Conservation (phyloP, 2,797 vertebrate genomes). For the Gila robusta region DNA sequence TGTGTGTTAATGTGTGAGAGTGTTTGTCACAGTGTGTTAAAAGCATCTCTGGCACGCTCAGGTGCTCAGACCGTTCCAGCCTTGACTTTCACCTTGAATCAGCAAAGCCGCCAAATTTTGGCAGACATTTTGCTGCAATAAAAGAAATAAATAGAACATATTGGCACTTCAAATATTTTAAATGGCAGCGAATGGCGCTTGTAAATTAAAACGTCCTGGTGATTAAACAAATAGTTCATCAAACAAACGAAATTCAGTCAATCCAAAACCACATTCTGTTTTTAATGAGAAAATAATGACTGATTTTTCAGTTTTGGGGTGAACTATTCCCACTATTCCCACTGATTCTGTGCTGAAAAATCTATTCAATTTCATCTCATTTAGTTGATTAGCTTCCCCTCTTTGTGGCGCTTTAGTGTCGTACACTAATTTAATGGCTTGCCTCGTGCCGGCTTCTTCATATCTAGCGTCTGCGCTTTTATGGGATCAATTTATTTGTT, state of each 20-base stretch:
- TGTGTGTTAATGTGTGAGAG: constrained; percentile 22
- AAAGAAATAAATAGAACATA: constrained; percentile 54
- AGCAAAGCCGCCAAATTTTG: constrained; percentile 64
- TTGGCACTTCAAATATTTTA: constrained; percentile 67
- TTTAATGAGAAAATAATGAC: constrained; percentile 7
- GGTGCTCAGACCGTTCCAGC: constrained; percentile 57
- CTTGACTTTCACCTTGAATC: constrained; percentile 70
- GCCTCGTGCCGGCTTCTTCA: constrained; percentile 69
- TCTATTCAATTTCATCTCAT: neutral
- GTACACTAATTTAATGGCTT: constrained; percentile 62
- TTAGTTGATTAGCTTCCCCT: constrained; percentile 8
- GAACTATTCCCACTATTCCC: neutral
- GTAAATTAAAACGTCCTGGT: neutral
- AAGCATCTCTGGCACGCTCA: constrained; percentile 68
- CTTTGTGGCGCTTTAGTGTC: constrained; percentile 15
- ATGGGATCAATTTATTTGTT: constrained; percentile 66
- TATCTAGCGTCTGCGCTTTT: constrained; percentile 65
- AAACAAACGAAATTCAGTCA: neutral
- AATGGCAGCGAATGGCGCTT: constrained; percentile 45
- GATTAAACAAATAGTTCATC: constrained; percentile 9
- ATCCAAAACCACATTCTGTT: neutral
- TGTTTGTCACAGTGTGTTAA: constrained; percentile 70
- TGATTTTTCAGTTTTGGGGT: neutral
- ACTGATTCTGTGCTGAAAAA: neutral
- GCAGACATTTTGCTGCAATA: constrained; percentile 31